Conservation (phyloP, 2,797 vertebrate genomes). For the Petrocephalus schoutedeni region DNA sequence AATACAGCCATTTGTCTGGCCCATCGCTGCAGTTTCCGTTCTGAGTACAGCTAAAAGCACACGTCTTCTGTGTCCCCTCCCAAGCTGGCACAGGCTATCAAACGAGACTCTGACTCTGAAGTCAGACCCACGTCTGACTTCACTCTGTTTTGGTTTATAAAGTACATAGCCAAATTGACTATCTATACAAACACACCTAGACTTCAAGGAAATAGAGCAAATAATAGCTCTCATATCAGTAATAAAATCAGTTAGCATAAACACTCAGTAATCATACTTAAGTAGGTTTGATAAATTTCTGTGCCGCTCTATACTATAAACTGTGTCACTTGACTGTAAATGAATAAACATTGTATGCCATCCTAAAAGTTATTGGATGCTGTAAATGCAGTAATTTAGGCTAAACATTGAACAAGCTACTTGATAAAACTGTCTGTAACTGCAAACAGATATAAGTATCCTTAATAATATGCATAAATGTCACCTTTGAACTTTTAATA, state of each 20-base stretch:
- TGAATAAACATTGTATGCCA: not conserved
- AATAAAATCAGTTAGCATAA: not conserved
- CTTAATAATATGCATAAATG: not conserved
- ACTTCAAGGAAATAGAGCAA: not conserved
- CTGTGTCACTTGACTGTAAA: not conserved
- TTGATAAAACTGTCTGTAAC: not conserved
- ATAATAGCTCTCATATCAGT: not conserved
- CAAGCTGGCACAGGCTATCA: not conserved
- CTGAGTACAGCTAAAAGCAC: no score
- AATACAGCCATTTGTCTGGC: no score
- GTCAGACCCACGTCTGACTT: not conserved
- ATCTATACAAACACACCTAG: not conserved
- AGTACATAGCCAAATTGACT: not conserved
- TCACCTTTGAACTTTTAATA: not conserved
- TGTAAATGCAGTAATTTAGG: not conserved
- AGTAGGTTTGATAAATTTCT: not conserved
- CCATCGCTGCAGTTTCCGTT: no score
- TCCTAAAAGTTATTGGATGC: not conserved
- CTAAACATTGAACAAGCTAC: not conserved
- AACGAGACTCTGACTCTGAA: not conserved
- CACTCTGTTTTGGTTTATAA: not conserved
- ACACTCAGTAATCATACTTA: not conserved
- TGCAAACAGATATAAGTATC: not conserved
- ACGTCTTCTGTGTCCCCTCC: no score
- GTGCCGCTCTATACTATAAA: not conserved